Evolutionary conservation across 2,888 invertebrate species (phyloP).

Genomic region (Cephus pygmeus): DNA sequence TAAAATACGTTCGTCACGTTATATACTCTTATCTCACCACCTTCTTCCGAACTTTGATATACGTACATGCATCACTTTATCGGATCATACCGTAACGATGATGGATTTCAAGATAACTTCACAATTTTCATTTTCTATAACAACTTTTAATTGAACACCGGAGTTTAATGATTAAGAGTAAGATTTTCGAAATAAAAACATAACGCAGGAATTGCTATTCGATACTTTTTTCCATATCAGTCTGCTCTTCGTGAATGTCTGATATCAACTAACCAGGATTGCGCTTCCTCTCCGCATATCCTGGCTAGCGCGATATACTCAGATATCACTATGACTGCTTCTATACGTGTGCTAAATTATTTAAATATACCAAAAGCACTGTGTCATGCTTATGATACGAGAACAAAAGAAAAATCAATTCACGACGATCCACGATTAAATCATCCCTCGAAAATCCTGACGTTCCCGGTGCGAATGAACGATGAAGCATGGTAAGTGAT

Average conservation of each 20-base stretch:
- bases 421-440: neutral
- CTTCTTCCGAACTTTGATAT: neutral
- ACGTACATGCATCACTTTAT: neutral
- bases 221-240: neutral
- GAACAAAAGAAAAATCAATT: neutral
- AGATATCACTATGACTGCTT: neutral
- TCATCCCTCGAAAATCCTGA: neutral
- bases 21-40: neutral
- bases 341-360: neutral
- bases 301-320: constrained; percentile 19
- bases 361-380: neutral
- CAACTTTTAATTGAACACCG: neutral
- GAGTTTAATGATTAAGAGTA: neutral
- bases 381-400: neutral
- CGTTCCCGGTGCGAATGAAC: neutral
- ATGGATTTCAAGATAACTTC: neutral
- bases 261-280: constrained; percentile 41
- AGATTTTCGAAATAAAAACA: neutral
- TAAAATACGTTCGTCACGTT: neutral
- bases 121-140: neutral
- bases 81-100: neutral
- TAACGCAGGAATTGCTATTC: neutral
- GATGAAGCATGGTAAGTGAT: neutral
- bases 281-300: constrained; percentile 41
- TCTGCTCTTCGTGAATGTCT: constrained; percentile 2